These are phyloP conservation scores for Drosophila paranaensis DNA, from an alignment of 2,888 invertebrate genomes.

Conservation along the genomic window DNA sequence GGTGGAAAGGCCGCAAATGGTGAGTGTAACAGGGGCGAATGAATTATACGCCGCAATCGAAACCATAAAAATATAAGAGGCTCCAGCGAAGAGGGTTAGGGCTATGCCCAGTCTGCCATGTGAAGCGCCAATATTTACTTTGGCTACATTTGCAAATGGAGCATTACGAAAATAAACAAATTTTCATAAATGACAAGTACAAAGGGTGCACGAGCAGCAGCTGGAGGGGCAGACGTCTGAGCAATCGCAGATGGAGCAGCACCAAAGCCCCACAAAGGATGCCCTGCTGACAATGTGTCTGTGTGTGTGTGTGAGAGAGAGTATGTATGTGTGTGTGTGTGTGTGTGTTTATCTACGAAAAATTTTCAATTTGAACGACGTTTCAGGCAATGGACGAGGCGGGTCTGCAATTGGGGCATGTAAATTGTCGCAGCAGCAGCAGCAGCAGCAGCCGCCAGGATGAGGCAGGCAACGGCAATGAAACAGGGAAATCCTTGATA, in stretches of 20 bases:
- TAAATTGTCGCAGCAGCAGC: slow-evolving; percentile 70
- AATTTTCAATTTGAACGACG: slow-evolving; percentile 76
- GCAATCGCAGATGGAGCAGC: slow-evolving; percentile 39
- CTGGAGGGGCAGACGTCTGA: slow-evolving; percentile 5
- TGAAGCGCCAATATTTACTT: slow-evolving; percentile 80
- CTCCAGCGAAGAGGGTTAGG: slow-evolving; percentile 13
- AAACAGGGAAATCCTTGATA: slow-evolving; percentile 72
- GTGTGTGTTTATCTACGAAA: slow-evolving; percentile 54
- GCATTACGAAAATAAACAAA: slow-evolving; percentile 81
- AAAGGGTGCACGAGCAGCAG: slow-evolving; percentile 50
- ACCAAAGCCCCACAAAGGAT: slow-evolving; percentile 66
- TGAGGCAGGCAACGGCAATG: slow-evolving; percentile 42
- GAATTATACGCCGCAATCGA: slow-evolving; percentile 70
- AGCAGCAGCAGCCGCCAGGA: slow-evolving; percentile 22
- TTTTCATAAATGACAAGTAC: slow-evolving; percentile 81
- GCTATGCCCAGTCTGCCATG: slow-evolving; percentile 46
- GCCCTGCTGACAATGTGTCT: slow-evolving; percentile 39
- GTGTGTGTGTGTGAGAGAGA: neutral
- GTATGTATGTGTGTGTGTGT: slow-evolving; percentile 13
- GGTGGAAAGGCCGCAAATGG: slow-evolving; percentile 24
- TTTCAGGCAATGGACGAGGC: slow-evolving; percentile 64
- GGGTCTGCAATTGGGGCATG: slow-evolving; percentile 74
- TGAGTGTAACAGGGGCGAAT: slow-evolving; percentile 63
- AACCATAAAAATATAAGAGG: slow-evolving; percentile 60
- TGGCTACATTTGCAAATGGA: slow-evolving; percentile 81